These are phyloP conservation scores for Spermophilus dauricus DNA, from an alignment of 2,113 vertebrate genomes.

Conservation along the genomic window DNA sequence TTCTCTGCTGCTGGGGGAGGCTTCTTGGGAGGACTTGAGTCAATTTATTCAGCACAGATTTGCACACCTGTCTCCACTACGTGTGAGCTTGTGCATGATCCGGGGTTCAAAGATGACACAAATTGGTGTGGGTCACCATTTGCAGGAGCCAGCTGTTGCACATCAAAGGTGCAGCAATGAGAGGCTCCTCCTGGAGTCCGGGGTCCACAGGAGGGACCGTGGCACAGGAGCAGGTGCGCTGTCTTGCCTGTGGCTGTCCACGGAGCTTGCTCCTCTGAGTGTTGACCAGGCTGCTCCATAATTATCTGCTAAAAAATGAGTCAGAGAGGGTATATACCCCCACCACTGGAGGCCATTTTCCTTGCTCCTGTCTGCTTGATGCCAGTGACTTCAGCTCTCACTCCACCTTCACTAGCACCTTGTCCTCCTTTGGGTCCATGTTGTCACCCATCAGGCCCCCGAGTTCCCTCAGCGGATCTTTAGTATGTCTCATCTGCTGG, in stretches of 20 bases:
- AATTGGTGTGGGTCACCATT: not conserved
- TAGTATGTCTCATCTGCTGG: not conserved
- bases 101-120: not conserved
- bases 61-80: not conserved
- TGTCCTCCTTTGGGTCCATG: accelerated
- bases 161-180: not conserved
- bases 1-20: not conserved
- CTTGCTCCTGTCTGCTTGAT: accelerated
- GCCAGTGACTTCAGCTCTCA: no score
- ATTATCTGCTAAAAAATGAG: not conserved
- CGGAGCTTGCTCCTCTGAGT: not conserved
- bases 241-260: not conserved
- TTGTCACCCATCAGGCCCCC: not conserved
- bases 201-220: accelerated
- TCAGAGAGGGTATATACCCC: not conserved
- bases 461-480: no score
- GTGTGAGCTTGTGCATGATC: accelerated
- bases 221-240: no score
- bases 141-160: no score
- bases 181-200: not conserved
- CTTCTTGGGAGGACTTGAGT: not conserved
- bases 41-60: not conserved
- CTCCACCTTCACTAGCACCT: accelerated
- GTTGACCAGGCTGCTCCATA: not conserved
- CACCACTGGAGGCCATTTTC: not conserved